Base-by-base conservation (phyloP, 2,113 vertebrate species). In the Microtus pennsylvanicus region DNA sequence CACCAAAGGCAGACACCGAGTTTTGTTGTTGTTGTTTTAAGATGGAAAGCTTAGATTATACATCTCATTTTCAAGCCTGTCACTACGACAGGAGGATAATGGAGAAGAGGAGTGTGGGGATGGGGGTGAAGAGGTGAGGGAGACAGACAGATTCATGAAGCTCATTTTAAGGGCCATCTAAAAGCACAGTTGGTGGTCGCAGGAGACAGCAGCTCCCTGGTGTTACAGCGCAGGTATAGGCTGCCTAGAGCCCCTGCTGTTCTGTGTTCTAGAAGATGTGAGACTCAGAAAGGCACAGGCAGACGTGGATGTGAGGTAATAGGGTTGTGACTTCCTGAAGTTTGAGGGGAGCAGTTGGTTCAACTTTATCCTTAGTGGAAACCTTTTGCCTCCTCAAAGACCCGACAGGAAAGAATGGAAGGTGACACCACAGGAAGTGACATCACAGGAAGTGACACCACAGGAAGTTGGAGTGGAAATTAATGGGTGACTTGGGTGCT, bases 401-500 rank as follows among this genome's bases (percentile, higher is more conserved):
- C 24, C 4, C 74, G 47, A 61, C 19, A 3, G 0, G 69, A 95
- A 93, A 67, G 26, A 58, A 58, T 58, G 5, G 55, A 58, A 58
- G 55, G 55, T 58, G 55, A 58, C 55, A 58, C 83, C 65, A 72
- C 52, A 75, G 52, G 52, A 55, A 55, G 52, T 55, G 38, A 42
- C 38, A 42, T 3, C 38, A 0, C 10, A 67, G 81, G 42, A 89
- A 47, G 87, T 3, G 3, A 45, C 30, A 80, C 42, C 65, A 72
- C 52, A 75, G 70, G 70, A 92, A 92, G 76, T 19, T 8, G 10
- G 90, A 42, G 45, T 96, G 93, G 87, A 94, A 94, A 85, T 72
- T 45, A 67, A 35, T 82, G 45, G 70, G 63, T 24, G 70, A 95
- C 33, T 91, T 0, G 0, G 10, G 22, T 38, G 14, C 83, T 85